Evolutionary conservation across 1,140 invertebrate genomes (phyloP).

Genomic region (Calephelis virginiensis): DNA sequence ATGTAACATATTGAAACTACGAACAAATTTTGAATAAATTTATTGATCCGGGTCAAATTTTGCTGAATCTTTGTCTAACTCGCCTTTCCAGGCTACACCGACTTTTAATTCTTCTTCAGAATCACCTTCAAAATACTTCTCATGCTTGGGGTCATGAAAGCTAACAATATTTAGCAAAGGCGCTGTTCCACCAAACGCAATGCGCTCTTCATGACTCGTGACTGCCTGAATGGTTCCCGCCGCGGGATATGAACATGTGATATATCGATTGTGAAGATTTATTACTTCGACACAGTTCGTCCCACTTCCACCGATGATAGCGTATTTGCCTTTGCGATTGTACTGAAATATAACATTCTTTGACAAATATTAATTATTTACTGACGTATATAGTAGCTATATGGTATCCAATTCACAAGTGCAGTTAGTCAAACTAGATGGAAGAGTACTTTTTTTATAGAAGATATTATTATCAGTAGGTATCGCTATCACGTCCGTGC

Average conservation of each 20-base stretch:
- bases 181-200: slow-evolving; percentile 60
- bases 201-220: slow-evolving; percentile 53
- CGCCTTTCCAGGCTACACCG: slow-evolving; percentile 31
- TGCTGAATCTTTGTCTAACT: slow-evolving; percentile 17
- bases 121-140: slow-evolving; percentile 45
- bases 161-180: slow-evolving; percentile 54
- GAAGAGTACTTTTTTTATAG: too few relatives aligned
- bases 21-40: neutral
- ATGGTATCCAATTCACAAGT: too few relatives aligned
- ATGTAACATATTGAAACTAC: too few relatives aligned
- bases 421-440: too few relatives aligned
- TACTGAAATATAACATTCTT: slow-evolving; percentile 43
- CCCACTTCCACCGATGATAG: slow-evolving; percentile 68
- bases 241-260: slow-evolving; percentile 60
- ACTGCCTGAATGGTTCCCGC: slow-evolving; percentile 50
- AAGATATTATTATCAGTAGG: too few relatives aligned
- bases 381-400: too few relatives aligned
- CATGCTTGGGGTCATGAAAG: slow-evolving; percentile 67
- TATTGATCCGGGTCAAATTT: slow-evolving; percentile 1
- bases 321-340: slow-evolving; percentile 71
- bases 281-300: slow-evolving; percentile 66
- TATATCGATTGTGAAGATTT: slow-evolving; percentile 70
- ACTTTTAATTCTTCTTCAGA: slow-evolving; percentile 31
- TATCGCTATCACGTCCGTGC: too few relatives aligned
- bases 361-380: too few relatives aligned